Evolutionary conservation across 2,888 invertebrate genomes (phyloP).

Genomic region (Agrochola macilenta): DNA sequence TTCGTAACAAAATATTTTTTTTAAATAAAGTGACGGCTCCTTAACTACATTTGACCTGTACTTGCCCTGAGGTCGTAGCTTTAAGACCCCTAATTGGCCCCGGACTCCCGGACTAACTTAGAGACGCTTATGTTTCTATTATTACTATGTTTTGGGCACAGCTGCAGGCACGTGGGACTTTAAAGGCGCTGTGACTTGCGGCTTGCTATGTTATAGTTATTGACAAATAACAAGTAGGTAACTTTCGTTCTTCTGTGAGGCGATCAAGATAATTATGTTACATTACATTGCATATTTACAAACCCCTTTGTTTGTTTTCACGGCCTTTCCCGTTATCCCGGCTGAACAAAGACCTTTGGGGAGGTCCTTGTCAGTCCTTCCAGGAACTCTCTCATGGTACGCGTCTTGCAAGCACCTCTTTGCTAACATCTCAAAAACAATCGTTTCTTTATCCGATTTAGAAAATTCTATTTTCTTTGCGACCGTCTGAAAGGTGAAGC

Average conservation of each 20-base stretch:
- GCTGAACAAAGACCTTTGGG: not conserved
- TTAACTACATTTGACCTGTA: constrained; percentile 34
- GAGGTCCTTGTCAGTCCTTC: too few relatives aligned
- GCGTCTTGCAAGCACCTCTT: not conserved
- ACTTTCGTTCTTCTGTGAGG: not conserved
- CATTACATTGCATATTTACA: too few relatives aligned
- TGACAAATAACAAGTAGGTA: too few relatives aligned
- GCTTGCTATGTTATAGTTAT: not conserved
- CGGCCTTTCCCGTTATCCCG: not conserved
- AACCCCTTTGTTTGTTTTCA: not conserved
- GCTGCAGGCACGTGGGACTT: not conserved
- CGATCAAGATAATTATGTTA: not conserved
- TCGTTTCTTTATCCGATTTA: not conserved
- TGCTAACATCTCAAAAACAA: not conserved
- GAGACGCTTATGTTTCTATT: constrained; percentile 22
- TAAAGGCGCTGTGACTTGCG: not conserved
- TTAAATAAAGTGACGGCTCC: constrained; percentile 20
- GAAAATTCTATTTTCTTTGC: not conserved
- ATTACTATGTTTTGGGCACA: constrained; percentile 24
- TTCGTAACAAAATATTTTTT: constrained; percentile 20
- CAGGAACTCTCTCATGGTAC: not conserved
- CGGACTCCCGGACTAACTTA: constrained; percentile 11
- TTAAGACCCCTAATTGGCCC: constrained; percentile 53
- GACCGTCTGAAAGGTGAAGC: not conserved
- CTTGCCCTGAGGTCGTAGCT: constrained; percentile 7